These are phyloP conservation scores for Drosophila picticornis DNA, from an alignment of 2,888 invertebrate species.

Conservation along the genomic window DNA sequence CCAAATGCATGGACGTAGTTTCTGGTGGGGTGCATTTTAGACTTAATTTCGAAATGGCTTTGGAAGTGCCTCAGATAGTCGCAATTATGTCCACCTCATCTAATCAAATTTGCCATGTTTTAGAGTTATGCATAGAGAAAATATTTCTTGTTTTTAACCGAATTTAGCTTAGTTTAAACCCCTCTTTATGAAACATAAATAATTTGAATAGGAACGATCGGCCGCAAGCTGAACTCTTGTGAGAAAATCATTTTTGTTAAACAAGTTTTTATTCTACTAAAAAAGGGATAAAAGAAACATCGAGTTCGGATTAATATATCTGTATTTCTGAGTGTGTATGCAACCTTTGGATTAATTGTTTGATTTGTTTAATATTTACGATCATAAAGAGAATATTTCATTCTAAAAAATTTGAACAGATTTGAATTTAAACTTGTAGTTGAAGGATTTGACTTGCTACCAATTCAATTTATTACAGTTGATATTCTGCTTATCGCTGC, in stretches of 20 bases:
- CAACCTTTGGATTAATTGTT: too few relatives aligned
- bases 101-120: not conserved
- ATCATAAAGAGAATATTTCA: not conserved
- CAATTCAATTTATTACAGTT: not conserved
- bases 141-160: not conserved
- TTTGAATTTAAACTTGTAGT: not conserved
- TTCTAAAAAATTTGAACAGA: rapidly evolving
- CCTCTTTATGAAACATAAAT: not conserved
- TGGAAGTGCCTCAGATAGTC: not conserved
- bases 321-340: too few relatives aligned
- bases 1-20: constrained; percentile 11
- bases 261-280: not conserved
- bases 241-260: not conserved
- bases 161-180: not conserved
- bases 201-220: not conserved
- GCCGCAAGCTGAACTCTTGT: not conserved
- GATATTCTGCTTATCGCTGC: not conserved
- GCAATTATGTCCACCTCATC: not conserved
- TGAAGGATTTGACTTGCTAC: not conserved
- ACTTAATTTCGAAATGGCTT: not conserved
- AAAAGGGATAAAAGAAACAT: not conserved
- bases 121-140: not conserved
- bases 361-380: not conserved
- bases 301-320: not conserved
- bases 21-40: not conserved